Percentiles rank a stretch among this genome's conserved stretches.
Evolutionary conservation across 2,888 invertebrate species (phyloP).

Genomic region (Xestia c-nigrum): DNA sequence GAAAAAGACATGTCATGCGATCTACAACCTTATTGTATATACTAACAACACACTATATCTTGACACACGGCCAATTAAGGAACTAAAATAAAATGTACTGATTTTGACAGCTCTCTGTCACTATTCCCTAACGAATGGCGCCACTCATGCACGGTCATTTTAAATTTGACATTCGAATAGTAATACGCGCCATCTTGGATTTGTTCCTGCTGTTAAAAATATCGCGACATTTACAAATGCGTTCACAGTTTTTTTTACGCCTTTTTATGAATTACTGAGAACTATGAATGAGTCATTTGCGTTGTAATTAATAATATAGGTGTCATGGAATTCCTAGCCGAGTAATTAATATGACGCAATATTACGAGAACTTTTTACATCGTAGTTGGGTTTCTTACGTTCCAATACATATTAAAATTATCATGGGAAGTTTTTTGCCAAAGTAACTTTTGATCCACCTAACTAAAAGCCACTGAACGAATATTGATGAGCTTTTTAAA

Average conservation of each 20-base stretch:
- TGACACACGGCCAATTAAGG: slow-evolving; percentile 4
- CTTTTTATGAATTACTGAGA: slow-evolving; percentile 43
- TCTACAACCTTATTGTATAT: slow-evolving; percentile 27
- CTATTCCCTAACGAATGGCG: slow-evolving; percentile 1
- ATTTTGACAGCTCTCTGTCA: slow-evolving; percentile 22
- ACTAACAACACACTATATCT: neutral
- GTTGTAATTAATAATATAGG: slow-evolving; percentile 8
- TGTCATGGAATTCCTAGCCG: slow-evolving; percentile 39
- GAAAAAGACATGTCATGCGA: slow-evolving; percentile 14
- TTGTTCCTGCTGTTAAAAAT: neutral
- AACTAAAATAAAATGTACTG: slow-evolving; percentile 21
- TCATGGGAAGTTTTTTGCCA: neutral
- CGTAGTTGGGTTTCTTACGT: neutral
- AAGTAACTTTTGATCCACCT: neutral
- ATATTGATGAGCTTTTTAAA: neutral
- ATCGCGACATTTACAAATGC: slow-evolving; percentile 16
- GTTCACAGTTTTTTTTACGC: slow-evolving; percentile 42
- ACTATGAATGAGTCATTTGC: slow-evolving; percentile 40
- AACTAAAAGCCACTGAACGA: neutral
- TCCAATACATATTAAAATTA: neutral
- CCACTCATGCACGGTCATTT: neutral
- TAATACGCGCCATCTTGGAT: slow-evolving; percentile 1
- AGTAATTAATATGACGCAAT: slow-evolving; percentile 50
- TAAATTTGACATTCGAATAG: neutral
- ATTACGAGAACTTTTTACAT: slow-evolving; percentile 12